Evolutionary conservation across 2,888 invertebrate species (phyloP), one percentile per base, ranked within the genome.

Genomic region (Drosophila lacicola): DNA sequence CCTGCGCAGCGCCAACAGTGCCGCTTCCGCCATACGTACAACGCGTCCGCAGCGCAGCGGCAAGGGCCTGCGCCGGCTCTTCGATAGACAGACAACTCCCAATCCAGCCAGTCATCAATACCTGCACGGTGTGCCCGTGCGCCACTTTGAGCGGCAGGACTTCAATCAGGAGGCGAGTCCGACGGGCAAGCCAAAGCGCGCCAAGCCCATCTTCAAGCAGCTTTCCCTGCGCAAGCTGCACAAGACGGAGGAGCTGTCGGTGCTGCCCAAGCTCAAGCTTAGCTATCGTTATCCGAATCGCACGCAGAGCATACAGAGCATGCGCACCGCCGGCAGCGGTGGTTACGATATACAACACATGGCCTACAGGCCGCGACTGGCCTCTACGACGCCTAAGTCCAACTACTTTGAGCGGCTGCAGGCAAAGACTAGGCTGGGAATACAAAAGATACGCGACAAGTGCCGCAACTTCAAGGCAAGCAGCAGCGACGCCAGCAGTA

Each of bases 261-360:
- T 78, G 29, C 54, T 74, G 68, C 88, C 86, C 14, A 90, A 88
- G 62, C 87, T 92, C 0, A 92, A 92, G 63, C 91, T 92, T 3
- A 90, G 84, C 58, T 92, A 92, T 74, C 92, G 84, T 36, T 92
- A 92, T 72, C 92, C 92, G 19, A 91, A 92, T 68, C 89, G 91
- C 34, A 92, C 92, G 0, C 91, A 90, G 44, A 90, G 89, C 50
- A 87, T 87, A 19, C 88, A 90, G 51, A 88, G 86, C 69, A 84
- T 89, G 69, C 84, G 62, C 17, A 70, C 80, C 1, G 65, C 79
- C 4, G 80, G 79, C 25, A 79, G 79, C 29, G 82, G 82, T 0
- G 82, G 72, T 33, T 87, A 84, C 34, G 84, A 87, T 19, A 77
- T 85, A 3, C 84, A 80, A 36, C 76, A 80, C 49, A 85, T 79